phyloP scores from a whole-genome alignment of 2,797 vertebrate genomes.

The Syncerus caffer region DNA sequence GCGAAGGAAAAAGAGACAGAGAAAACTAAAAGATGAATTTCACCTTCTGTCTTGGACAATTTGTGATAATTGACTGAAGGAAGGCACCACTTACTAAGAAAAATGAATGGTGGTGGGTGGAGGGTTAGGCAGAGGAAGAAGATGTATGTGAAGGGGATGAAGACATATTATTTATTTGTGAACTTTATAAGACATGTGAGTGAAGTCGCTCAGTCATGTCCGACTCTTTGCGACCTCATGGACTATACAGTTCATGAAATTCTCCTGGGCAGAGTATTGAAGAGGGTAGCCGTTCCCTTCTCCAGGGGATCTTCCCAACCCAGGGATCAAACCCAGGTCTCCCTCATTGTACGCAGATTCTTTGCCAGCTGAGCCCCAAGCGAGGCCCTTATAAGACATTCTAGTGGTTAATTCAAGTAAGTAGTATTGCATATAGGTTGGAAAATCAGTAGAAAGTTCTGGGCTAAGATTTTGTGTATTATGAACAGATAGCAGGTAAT shows the following conservation, averaged over 20 bases:
- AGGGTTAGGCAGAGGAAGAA: background rate
- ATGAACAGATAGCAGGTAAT: background rate
- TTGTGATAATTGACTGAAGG: background rate
- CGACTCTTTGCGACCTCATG: fast-evolving
- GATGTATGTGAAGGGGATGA: background rate
- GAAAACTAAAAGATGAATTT: background rate
- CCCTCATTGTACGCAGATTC: background rate
- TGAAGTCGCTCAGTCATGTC: background rate
- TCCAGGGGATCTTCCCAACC: background rate
- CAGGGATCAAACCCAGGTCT: background rate
- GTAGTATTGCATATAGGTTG: background rate
- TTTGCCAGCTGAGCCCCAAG: background rate
- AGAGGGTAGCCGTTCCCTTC: background rate
- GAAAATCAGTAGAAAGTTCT: background rate
- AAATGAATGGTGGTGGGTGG: background rate
- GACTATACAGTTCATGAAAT: background rate
- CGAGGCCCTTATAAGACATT: background rate
- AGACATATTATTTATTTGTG: background rate
- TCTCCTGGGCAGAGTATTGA: background rate
- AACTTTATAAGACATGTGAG: background rate
- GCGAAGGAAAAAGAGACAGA: background rate
- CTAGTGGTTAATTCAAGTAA: background rate
- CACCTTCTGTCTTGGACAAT: background rate
- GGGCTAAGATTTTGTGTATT: background rate
- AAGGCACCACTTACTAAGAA: background rate